A percentile compares a stretch with the other conserved stretches of the same genome.
Evolutionary conservation across 2,888 invertebrate species (phyloP).

Genomic region (Pachymerium ferrugineum): DNA sequence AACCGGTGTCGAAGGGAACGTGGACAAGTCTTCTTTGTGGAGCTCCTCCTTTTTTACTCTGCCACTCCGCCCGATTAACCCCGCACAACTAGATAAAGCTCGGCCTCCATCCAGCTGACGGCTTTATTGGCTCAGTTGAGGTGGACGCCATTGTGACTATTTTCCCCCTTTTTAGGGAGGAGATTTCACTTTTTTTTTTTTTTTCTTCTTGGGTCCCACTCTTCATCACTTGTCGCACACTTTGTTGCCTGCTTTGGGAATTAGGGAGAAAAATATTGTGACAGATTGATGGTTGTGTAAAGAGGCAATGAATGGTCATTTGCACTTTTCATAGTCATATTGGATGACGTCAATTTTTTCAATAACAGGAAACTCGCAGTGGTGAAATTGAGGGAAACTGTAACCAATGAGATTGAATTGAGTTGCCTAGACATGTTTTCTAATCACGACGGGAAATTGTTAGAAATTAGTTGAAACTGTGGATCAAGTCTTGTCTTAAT

Average conservation of each 20-base stretch:
- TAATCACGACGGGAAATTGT: too few species aligned
- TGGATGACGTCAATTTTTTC: too few species aligned
- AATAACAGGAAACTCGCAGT: too few species aligned
- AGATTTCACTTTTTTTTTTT: background rate
- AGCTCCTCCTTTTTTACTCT: background rate
- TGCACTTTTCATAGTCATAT: too few species aligned
- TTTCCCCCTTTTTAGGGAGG: background rate
- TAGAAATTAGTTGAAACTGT: too few species aligned
- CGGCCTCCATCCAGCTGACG: background rate
- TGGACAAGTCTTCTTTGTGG: background rate
- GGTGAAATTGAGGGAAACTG: too few species aligned
- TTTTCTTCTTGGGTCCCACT: background rate
- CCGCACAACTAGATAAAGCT: background rate
- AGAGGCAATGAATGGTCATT: too few species aligned
- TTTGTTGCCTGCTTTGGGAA: background rate
- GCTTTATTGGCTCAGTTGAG: background rate
- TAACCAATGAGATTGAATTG: too few species aligned
- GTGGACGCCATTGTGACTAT: background rate
- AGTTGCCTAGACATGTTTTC: too few species aligned
- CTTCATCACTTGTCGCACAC: too few species aligned
- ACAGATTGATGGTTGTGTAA: background rate
- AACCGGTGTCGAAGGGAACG: too few species aligned
- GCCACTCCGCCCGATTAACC: background rate
- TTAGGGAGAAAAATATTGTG: background rate
- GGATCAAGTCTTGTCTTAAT: too few species aligned